Base-by-base conservation (phyloP, 2,888 invertebrate species). In the Apomyelois bistriatella region DNA sequence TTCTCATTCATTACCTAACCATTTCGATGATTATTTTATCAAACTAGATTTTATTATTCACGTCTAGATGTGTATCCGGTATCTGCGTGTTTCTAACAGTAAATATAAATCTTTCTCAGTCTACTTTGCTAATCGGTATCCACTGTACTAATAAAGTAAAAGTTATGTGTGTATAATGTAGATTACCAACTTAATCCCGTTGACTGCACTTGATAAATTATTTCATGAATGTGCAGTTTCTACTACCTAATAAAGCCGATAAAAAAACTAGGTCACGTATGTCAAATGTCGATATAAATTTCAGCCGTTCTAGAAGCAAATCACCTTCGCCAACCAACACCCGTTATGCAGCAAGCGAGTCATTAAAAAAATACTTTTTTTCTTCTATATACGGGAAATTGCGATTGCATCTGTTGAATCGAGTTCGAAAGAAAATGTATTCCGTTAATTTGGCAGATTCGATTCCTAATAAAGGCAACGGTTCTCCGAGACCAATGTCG, bases 391-490 rank as follows among this genome's bases (percentile, higher is more conserved):
- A 46, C 46, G 46, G 32, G 46, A 32, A 46, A 46, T 46, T 46
- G 16, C 46, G 41, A 41, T 16, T 38, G 22, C 22, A 22, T 22
- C 28, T 5, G 37, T 7, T 48, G 48, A 56, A 56, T 57, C 46
- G 58, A 56, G 55, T 55, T 56, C 52, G 52, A 50, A 52, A 56
- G 56, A 58, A 57, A 55, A 41, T 32, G 38, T 56, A 67, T 60
- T 59, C 63, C 61, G 59, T 68, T 70, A 70, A 73, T 65, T 62
- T 59, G 54, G 64, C 64, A 61, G 59, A 59, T 65, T 62, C 68
- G 62, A 69, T 70, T 56, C 75, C 75, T 69, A 79, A 76, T 76
- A 77, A 66, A 76, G 74, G 56, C 65, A 72, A 64, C 66, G 37
- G 56, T 57, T 54, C 47, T 49, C 54, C 65, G 61, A 60, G 66